Evolutionary conservation across 2,113 vertebrate genomes (phyloP).

Genomic region (Excalfactoria chinensis): DNA sequence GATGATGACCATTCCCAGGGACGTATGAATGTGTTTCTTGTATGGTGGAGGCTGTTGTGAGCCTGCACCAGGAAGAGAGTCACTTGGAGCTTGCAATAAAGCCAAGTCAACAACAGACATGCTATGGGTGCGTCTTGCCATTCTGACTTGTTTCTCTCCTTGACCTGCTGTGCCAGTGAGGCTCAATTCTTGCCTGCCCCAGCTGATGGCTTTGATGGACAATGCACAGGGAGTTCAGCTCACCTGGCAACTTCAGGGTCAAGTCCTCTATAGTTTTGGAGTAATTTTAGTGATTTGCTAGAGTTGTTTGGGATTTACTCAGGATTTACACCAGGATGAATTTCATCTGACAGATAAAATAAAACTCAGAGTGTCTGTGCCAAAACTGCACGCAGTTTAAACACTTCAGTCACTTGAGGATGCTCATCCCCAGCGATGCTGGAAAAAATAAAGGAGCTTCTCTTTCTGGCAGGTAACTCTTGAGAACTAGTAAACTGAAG

Average conservation of each 20-base stretch:
- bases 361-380: neutral
- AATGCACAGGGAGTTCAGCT: neutral
- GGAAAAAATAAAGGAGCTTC: conserved; percentile 9
- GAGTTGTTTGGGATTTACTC: neutral
- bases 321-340: conserved; percentile 23
- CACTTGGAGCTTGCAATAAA: neutral
- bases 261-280: neutral
- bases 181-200: neutral
- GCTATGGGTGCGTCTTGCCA: neutral
- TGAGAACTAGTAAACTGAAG: neutral
- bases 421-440: neutral
- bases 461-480: neutral
- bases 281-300: neutral
- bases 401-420: neutral
- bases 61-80: neutral
- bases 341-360: conserved; percentile 9
- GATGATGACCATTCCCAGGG: neutral
- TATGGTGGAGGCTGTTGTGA: neutral
- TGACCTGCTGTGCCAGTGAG: neutral
- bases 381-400: neutral
- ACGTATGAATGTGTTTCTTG: fast-evolving
- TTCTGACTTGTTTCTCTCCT: neutral
- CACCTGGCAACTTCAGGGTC: neutral
- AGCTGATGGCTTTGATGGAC: neutral
- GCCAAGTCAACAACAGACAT: neutral